Evolutionary conservation across 2,113 vertebrate genomes (phyloP).

Genomic region (Muntiacus reevesi): DNA sequence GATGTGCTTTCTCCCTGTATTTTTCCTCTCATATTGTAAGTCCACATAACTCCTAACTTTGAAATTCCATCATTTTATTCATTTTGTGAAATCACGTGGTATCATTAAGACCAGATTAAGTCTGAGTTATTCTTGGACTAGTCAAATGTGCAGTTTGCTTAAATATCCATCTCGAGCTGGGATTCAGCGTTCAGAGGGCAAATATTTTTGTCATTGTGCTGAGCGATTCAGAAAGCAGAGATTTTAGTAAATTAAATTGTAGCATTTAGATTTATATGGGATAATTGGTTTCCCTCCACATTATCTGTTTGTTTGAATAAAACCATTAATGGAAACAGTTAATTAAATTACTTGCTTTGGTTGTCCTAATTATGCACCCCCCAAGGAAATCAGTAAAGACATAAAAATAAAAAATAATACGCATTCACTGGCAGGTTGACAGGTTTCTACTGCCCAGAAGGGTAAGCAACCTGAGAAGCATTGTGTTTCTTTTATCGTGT

Average conservation of each 20-base stretch:
- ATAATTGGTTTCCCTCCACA: conserved; percentile 33
- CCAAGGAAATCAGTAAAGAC: conserved; percentile 8
- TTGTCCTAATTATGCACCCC: neutral
- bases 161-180: conserved; percentile 6
- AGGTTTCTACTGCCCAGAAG: neutral
- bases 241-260: conserved; percentile 51
- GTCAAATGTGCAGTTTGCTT: neutral
- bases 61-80: neutral
- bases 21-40: conserved; percentile 26
- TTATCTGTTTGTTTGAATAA: conserved; percentile 68
- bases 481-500: conserved; percentile 54
- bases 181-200: conserved; percentile 22
- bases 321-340: conserved; percentile 70
- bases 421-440: neutral
- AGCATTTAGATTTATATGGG: neutral
- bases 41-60: neutral
- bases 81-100: neutral
- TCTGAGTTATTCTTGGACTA: conserved; percentile 32
- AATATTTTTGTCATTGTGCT: conserved; percentile 27
- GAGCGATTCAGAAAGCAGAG: conserved; percentile 31
- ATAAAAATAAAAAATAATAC: conserved; percentile 11
- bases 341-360: conserved; percentile 69
- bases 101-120: conserved; percentile 1
- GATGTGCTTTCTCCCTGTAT: neutral
- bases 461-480: conserved; percentile 14